phyloP scores from a whole-genome alignment of 1,140 invertebrate species.

The Drosophila willistoni region DNA sequence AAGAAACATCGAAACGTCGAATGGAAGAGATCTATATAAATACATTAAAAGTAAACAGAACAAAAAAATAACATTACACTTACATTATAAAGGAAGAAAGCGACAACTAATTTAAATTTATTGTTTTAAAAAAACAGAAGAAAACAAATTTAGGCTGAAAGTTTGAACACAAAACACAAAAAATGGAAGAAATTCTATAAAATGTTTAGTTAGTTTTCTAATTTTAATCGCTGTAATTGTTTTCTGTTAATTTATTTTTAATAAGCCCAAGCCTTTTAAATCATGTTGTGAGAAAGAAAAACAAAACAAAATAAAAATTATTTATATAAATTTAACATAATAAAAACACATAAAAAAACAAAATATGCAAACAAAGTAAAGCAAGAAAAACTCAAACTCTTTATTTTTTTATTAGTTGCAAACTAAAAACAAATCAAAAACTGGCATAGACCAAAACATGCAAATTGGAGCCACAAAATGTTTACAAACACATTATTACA shows the following conservation, averaged over 20 bases:
- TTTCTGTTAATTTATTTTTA: slow-evolving; percentile 77
- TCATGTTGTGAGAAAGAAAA: slow-evolving; percentile 55
- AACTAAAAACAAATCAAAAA: slow-evolving; percentile 16
- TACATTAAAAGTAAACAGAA: slow-evolving; percentile 25
- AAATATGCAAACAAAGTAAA: slow-evolving; percentile 12
- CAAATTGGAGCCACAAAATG: slow-evolving; percentile 55
- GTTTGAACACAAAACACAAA: slow-evolving; percentile 28
- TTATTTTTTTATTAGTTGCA: slow-evolving; percentile 8
- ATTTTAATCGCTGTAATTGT: slow-evolving; percentile 50
- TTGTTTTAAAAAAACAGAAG: slow-evolving; percentile 40
- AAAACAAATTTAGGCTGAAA: slow-evolving; percentile 55
- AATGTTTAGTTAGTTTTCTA: slow-evolving; percentile 30
- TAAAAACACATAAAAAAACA: slow-evolving; percentile 40
- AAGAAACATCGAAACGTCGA: slow-evolving; percentile 38
- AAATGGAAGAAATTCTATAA: slow-evolving; percentile 25
- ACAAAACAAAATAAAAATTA: slow-evolving; percentile 21
- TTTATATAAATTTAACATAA: slow-evolving; percentile 49
- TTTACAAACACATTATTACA: slow-evolving; percentile 62
- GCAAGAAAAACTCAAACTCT: slow-evolving; percentile 31
- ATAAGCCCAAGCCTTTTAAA: slow-evolving; percentile 58
- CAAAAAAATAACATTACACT: slow-evolving; percentile 41
- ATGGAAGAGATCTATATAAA: slow-evolving; percentile 45
- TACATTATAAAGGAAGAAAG: slow-evolving; percentile 40
- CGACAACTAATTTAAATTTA: slow-evolving; percentile 61
- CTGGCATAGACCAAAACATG: slow-evolving; percentile 10